Evolutionary conservation across 2,888 invertebrate genomes (phyloP), one percentile per base, ranked within the genome.

Genomic region (Synanthedon vespiformis): DNA sequence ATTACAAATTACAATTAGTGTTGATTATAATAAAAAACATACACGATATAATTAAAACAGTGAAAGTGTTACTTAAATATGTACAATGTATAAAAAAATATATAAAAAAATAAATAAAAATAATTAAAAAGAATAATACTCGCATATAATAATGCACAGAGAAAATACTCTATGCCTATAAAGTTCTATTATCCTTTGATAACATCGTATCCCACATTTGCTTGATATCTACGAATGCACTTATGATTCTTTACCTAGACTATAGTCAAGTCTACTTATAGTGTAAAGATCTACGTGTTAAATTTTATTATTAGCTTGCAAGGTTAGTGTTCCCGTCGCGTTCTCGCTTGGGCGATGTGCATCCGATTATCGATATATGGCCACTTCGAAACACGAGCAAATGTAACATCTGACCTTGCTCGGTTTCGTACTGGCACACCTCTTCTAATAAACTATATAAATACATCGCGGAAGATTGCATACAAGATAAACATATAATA

Each of bases 241-340:
- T 56, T 55, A 57, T 60, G 57, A 64, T 34, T 62, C 57, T 65
- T 67, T 70, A 70, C 68, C 67, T 68, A 61, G 58, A 56, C 63
- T 56, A 63, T 70, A 70, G 59, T 58, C 53, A 56, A 58, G 56
- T 68, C 66, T 73, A 73, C 73, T 73, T 72, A 65, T 67, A 72
- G 68, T 34, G 34, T 75, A 44, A 44, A 44, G 13, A 44, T 44
- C 44, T 44, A 74, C 74, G 73, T 77, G 77, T 79, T 70, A 70
- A 72, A 72, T 34, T 51, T 71, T 86, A 85, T 80, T 79, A 80
- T 78, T 86, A 85, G 81, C 72, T 64, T 66, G 68, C 85, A 83
- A 84, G 85, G 85, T 80, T 80, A 74, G 70, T 70, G 74, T 72
- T 74, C 73, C 74, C 74, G 72, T 65, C 78, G 73, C 74, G 74